Evolutionary conservation across 2,888 invertebrate genomes (phyloP).

Genomic region (Gastracanthus pulcherrimus): DNA sequence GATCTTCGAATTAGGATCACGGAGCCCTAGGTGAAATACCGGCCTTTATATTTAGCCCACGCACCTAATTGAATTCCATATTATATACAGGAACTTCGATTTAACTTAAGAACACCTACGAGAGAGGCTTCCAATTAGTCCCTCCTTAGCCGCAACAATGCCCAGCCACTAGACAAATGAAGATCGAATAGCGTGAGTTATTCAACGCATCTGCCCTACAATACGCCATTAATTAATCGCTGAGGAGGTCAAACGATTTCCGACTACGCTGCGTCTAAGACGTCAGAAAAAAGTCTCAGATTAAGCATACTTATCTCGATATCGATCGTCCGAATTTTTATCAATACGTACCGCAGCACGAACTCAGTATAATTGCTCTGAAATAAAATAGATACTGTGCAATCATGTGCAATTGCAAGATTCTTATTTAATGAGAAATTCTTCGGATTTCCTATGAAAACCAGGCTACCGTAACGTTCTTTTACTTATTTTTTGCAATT

Average conservation of each 20-base stretch:
- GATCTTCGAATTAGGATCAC: not conserved
- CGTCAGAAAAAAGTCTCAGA: not conserved
- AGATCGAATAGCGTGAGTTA: not conserved
- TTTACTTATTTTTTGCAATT: not conserved
- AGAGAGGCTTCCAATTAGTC: not conserved
- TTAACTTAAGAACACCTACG: not conserved
- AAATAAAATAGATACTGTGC: not conserved
- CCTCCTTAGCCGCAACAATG: not conserved
- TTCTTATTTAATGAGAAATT: conserved; percentile 42
- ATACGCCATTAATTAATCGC: conserved; percentile 6
- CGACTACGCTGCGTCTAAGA: not conserved
- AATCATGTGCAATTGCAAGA: not conserved
- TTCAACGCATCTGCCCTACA: not conserved
- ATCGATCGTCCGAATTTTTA: not conserved
- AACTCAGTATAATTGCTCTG: not conserved
- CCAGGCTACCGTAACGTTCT: not conserved
- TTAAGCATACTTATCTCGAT: not conserved
- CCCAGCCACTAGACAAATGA: not conserved
- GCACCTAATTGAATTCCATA: conserved; percentile 2
- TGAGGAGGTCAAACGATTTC: not conserved
- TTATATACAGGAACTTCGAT: not conserved
- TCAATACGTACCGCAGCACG: not conserved
- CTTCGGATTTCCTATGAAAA: not conserved
- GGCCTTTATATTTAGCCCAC: not conserved
- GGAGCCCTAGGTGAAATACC: not conserved